These are phyloP conservation scores for Haliclystus octoradiatus DNA, from an alignment of 30 jellyfish, hydroid and myxozoan genomes.

Conservation along the genomic window DNA sequence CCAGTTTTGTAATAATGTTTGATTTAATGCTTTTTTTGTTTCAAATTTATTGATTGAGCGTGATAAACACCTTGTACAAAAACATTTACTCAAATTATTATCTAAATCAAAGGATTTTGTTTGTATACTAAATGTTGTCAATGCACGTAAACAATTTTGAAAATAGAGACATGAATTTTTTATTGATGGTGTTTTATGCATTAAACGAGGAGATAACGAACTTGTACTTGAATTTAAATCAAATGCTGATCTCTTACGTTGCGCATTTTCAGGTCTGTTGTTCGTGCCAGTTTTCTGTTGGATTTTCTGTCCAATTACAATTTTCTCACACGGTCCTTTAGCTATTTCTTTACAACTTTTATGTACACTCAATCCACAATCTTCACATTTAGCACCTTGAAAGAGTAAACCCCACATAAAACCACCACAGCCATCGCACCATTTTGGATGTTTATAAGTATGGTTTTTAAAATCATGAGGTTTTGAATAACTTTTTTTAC, in stretches of 20 bases:
- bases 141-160: slow-evolving; percentile 14
- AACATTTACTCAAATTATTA: slow-evolving; percentile 30
- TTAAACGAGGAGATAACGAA: not conserved
- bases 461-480: slow-evolving; percentile 66
- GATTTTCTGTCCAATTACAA: slow-evolving; percentile 47
- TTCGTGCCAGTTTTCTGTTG: not conserved
- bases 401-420: slow-evolving; percentile 88
- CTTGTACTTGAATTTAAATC: not conserved
- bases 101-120: slow-evolving; percentile 7
- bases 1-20: slow-evolving; percentile 10
- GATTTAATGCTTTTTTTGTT: not conserved
- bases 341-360: slow-evolving; percentile 59
- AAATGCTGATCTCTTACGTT: not conserved
- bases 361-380: slow-evolving; percentile 79
- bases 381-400: slow-evolving; percentile 87
- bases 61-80: slow-evolving; percentile 24
- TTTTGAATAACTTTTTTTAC: slow-evolving; percentile 47
- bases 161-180: slow-evolving; percentile 10
- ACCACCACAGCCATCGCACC: slow-evolving; percentile 87
- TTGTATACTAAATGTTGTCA: slow-evolving; percentile 32
- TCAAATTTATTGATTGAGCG: not conserved
- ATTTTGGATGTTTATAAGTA: slow-evolving; percentile 73
- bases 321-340: slow-evolving; percentile 59
- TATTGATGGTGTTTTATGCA: not conserved
- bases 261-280: not conserved